Conservation (phyloP, 2,113 vertebrate species). For the Odontophorus gujanensis region DNA sequence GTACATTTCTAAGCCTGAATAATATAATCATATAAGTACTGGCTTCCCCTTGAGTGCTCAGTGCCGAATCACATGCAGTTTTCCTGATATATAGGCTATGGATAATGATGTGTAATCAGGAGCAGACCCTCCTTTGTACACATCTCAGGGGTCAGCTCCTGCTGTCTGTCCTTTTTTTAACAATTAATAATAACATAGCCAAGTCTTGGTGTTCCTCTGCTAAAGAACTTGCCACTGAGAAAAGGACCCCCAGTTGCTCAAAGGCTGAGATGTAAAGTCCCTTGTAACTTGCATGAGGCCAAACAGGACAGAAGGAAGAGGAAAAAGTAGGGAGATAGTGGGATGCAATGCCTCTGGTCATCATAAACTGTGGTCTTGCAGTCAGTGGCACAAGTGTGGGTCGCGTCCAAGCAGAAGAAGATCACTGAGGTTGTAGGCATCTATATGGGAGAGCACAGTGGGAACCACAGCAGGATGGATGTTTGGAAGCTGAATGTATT, state of each 20-base stretch:
- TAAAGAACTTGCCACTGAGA: neutral
- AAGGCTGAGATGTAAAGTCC: neutral
- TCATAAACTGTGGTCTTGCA: neutral
- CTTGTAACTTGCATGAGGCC: fast-evolving
- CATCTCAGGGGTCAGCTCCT: neutral
- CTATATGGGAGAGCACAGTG: neutral
- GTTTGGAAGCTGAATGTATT: neutral
- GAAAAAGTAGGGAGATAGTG: neutral
- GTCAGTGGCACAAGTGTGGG: neutral
- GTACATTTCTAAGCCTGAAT: neutral
- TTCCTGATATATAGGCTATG: fast-evolving
- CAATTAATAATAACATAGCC: neutral
- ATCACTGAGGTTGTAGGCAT: neutral
- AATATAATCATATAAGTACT: fast-evolving
- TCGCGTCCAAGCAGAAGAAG: fast-evolving
- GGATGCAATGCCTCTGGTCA: neutral
- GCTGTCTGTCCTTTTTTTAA: neutral
- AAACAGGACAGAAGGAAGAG: neutral
- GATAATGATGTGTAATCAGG: neutral
- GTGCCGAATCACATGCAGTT: fast-evolving
- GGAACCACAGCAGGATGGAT: neutral
- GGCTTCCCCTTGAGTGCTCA: neutral
- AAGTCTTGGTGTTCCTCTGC: neutral
- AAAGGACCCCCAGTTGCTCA: neutral
- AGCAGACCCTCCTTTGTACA: neutral